Conservation (phyloP, 1,140 invertebrate genomes). For the Tenebrio molitor region DNA sequence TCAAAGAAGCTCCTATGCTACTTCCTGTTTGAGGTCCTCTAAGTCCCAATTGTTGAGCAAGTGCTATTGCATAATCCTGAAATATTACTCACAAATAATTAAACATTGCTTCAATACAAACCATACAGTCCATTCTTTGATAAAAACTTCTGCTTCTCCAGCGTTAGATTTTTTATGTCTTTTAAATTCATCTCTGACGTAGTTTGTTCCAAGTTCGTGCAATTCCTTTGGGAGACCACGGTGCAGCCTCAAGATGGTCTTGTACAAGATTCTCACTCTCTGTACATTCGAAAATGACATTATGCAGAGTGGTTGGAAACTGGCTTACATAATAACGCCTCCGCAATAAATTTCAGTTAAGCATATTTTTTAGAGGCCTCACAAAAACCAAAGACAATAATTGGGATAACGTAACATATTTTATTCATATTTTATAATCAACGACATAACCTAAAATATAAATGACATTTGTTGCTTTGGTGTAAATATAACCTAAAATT, state of each 20-base stretch:
- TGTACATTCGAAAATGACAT: constrained; percentile 70
- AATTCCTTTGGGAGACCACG: constrained; percentile 84
- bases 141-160: constrained; percentile 81
- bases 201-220: constrained; percentile 83
- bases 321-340: too few relatives aligned
- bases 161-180: constrained; percentile 84
- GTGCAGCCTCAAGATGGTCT: constrained; percentile 89
- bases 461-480: constrained; percentile 8
- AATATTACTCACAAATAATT: constrained; percentile 50
- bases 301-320: too few relatives aligned
- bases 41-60: constrained; percentile 81
- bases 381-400: too few relatives aligned
- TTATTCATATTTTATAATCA: too few relatives aligned
- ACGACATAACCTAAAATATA: not conserved
- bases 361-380: too few relatives aligned
- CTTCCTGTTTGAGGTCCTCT: constrained; percentile 70
- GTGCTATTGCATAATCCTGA: constrained; percentile 81
- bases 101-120: constrained; percentile 15
- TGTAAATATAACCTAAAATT: constrained; percentile 42
- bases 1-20: constrained; percentile 73
- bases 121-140: constrained; percentile 92
- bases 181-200: constrained; percentile 91
- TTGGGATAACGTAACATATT: too few relatives aligned
- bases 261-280: constrained; percentile 85
- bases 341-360: too few relatives aligned